These are phyloP conservation scores for Nebria salina DNA, from an alignment of 2,888 invertebrate species.

Conservation along the genomic window DNA sequence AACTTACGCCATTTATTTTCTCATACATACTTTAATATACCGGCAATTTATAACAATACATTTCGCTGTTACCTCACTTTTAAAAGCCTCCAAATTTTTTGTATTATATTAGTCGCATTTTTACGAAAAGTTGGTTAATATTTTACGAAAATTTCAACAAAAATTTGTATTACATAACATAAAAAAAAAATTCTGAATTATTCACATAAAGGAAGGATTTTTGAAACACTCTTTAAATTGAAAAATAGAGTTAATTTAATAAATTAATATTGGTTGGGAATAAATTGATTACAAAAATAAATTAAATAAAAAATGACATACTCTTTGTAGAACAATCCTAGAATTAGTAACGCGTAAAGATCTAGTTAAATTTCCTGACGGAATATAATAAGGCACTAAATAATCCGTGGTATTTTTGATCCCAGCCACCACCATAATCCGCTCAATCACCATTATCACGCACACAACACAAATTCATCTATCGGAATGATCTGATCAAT, in stretches of 20 bases:
- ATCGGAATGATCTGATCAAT: neutral
- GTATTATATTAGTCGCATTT: neutral
- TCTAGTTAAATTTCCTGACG: conserved; percentile 26
- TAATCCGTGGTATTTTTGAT: conserved; percentile 15
- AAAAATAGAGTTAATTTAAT: no score
- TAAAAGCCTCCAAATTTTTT: conserved; percentile 18
- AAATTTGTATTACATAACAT: no score
- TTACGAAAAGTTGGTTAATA: neutral
- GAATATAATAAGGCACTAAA: conserved; percentile 33
- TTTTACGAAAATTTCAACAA: no score
- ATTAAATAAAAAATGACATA: neutral
- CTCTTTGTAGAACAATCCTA: conserved; percentile 4
- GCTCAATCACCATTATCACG: conserved; percentile 20
- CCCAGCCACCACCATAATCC: conserved; percentile 19
- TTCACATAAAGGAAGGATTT: no score
- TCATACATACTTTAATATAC: conserved; percentile 18
- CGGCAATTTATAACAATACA: conserved; percentile 25
- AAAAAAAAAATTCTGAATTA: no score
- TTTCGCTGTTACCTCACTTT: conserved; percentile 21
- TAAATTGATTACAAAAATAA: neutral
- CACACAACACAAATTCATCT: conserved; percentile 11
- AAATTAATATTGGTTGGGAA: neutral
- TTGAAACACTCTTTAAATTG: no score
- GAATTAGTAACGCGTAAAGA: neutral
- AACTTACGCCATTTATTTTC: conserved; percentile 26